Conservation (phyloP, 2,113 vertebrate species). For the Columba janthina region DNA sequence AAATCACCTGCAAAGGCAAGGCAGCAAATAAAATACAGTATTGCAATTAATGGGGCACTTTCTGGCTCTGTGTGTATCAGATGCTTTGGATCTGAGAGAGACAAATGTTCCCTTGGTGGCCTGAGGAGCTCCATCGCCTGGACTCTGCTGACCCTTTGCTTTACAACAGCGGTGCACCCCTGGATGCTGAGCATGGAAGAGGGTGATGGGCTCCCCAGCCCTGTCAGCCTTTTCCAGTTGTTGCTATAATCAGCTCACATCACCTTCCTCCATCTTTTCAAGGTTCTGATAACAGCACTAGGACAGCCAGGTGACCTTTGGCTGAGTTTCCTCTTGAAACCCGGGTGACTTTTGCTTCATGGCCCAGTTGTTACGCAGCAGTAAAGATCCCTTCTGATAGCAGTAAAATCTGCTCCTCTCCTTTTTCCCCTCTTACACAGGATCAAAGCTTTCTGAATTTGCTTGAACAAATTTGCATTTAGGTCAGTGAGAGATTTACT, state of each 20-base stretch:
- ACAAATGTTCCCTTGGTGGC: not conserved
- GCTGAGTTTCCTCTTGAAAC: constrained; percentile 37
- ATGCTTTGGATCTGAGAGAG: not conserved
- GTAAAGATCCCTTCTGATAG: not conserved
- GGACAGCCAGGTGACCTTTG: constrained; percentile 35
- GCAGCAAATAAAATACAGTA: not conserved
- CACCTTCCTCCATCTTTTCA: not conserved
- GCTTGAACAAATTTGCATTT: constrained; percentile 2
- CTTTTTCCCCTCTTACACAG: not conserved
- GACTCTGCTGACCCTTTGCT: not conserved
- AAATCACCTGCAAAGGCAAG: not conserved
- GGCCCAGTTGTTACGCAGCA: not conserved
- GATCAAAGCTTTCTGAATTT: constrained; percentile 1
- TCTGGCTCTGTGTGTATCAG: not conserved
- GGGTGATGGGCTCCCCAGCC: not conserved
- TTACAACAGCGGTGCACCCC: not conserved
- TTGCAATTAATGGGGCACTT: not conserved
- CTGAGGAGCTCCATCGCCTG: not conserved
- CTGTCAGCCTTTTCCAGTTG: not conserved
- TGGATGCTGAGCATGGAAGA: not conserved
- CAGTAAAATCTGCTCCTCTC: not conserved
- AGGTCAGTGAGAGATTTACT: constrained; percentile 7
- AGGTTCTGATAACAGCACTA: constrained; percentile 17
- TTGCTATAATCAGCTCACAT: not conserved
- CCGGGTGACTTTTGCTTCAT: not conserved